phyloP scores from a whole-genome alignment of 2,797 vertebrate species.

The Erithacus rubecula region DNA sequence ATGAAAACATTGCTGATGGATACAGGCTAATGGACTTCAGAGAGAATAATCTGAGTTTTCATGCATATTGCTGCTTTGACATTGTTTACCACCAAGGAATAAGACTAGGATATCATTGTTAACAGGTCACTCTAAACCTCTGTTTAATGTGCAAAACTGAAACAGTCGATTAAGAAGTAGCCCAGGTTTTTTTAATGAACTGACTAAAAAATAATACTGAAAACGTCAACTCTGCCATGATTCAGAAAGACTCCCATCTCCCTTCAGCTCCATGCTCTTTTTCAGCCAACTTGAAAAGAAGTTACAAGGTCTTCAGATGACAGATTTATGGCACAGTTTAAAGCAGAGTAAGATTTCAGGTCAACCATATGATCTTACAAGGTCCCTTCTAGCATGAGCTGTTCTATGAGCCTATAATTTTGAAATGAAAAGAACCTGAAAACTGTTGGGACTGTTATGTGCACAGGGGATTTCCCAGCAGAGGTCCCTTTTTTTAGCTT shows the following conservation, averaged over 20 bases:
- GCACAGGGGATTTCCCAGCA: neutral
- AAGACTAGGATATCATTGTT: neutral
- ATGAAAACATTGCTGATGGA: neutral
- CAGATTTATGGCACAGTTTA: neutral
- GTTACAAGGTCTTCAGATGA: neutral
- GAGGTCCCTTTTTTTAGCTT: neutral
- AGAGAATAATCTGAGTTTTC: neutral
- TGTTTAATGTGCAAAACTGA: neutral
- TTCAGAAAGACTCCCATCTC: neutral
- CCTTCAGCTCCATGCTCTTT: neutral
- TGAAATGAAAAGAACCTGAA: neutral
- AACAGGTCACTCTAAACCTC: neutral
- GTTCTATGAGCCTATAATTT: neutral
- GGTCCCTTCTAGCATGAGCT: neutral
- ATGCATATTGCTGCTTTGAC: neutral
- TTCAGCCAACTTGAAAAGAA: neutral
- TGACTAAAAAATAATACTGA: neutral
- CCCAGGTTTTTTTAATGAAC: neutral
- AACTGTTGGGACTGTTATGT: neutral
- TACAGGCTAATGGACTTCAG: neutral
- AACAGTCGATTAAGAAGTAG: accelerated
- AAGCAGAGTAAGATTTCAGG: neutral
- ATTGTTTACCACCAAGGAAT: neutral
- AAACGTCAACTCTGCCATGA: neutral
- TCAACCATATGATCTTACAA: neutral